Evolutionary conservation across 1,140 invertebrate species (phyloP).

Genomic region (Philopotamus ludificatus): DNA sequence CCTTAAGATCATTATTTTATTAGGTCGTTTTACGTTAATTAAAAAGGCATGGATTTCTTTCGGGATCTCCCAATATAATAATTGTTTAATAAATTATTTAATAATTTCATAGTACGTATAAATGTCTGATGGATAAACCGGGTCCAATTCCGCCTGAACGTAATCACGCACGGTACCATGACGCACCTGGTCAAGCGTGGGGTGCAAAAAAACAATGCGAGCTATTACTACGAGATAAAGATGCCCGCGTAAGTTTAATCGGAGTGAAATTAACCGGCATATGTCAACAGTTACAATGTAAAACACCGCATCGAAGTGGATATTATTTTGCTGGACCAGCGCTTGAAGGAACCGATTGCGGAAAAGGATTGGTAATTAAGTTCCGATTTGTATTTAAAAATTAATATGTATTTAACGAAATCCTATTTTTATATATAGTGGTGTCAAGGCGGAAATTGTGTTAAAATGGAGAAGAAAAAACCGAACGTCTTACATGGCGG

Average conservation of each 20-base stretch:
- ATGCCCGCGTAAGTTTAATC: constrained; percentile 56
- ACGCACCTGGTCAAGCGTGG: constrained; percentile 67
- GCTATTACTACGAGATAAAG: constrained; percentile 61
- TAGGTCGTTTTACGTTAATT: too few relatives aligned
- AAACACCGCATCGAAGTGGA: constrained; percentile 68
- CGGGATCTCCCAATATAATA: too few relatives aligned
- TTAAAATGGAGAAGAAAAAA: constrained; percentile 43
- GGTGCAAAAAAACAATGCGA: constrained; percentile 70
- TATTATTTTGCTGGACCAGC: constrained; percentile 76
- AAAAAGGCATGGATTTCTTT: too few relatives aligned
- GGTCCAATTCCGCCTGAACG: constrained; percentile 49
- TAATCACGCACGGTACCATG: constrained; percentile 59
- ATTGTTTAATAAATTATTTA: too few relatives aligned
- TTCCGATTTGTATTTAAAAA: background rate
- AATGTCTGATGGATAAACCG: constrained; percentile 61
- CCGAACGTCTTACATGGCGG: constrained; percentile 51
- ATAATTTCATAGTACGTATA: constrained; percentile 56
- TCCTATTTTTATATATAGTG: constrained; percentile 48
- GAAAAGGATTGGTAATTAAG: constrained; percentile 57
- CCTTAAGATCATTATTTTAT: too few relatives aligned
- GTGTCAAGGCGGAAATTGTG: constrained; percentile 68
- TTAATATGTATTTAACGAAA: constrained; percentile 1
- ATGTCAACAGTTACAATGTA: constrained; percentile 70
- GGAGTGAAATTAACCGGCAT: constrained; percentile 47
- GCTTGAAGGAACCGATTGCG: constrained; percentile 74